phyloP scores from a whole-genome alignment of 2,113 vertebrate species.

The Pollachius pollachius region DNA sequence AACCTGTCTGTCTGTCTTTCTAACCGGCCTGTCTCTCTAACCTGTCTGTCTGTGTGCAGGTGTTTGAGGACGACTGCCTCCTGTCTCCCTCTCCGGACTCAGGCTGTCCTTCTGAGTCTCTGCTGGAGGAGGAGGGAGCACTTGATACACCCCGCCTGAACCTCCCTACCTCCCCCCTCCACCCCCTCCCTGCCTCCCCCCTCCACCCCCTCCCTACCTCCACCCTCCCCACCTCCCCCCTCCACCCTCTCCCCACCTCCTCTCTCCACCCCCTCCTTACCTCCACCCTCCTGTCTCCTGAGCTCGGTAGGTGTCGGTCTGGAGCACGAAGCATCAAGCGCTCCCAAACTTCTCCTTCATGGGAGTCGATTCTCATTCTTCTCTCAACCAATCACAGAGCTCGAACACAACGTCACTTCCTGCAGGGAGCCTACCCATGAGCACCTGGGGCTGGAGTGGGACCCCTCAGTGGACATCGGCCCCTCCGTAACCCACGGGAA shows the following conservation, averaged over 20 bases:
- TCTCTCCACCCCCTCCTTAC: too few relatives aligned
- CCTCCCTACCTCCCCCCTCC: conserved; percentile 12
- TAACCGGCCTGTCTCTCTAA: too few relatives aligned
- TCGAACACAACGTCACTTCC: conserved; percentile 4
- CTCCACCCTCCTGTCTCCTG: not conserved
- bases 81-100: conserved; percentile 64
- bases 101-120: conserved; percentile 65
- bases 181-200: conserved; percentile 11
- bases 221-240: conserved; percentile 11
- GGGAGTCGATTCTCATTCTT: not conserved
- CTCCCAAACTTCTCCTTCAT: too few relatives aligned
- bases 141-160: not conserved
- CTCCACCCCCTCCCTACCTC: conserved; percentile 3
- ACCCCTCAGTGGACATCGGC: conserved; percentile 84
- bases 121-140: conserved; percentile 59
- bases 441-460: conserved; percentile 83
- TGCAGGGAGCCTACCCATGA: conserved; percentile 45
- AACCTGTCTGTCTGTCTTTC: too few relatives aligned
- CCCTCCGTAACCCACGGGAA: conserved; percentile 69
- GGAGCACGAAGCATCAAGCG: too few relatives aligned
- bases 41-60: conserved; percentile 47
- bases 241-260: not conserved
- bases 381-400: not conserved
- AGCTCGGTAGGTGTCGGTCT: too few relatives aligned
- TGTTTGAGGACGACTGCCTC: conserved; percentile 75